These are phyloP conservation scores for Tetragonula clypearis DNA, from an alignment of 1,140 invertebrate species.

Conservation along the genomic window DNA sequence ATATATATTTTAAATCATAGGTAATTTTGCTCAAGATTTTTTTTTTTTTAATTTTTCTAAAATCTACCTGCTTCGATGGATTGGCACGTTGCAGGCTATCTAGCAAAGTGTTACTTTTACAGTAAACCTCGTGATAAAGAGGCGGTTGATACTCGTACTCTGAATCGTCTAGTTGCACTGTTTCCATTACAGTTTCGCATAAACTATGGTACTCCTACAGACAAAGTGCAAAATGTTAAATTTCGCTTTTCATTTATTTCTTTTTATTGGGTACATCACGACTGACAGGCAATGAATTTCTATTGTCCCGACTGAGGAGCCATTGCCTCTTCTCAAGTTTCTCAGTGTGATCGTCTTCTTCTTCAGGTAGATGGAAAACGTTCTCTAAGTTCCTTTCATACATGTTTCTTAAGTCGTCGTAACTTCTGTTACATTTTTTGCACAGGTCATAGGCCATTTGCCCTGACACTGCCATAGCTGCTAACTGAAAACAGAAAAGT, in stretches of 20 bases:
- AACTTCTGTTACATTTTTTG: conserved; percentile 55
- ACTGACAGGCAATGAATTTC: conserved; percentile 66
- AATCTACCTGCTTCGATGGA: conserved; percentile 65
- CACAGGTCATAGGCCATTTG: conserved; percentile 33
- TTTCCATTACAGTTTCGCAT: conserved; percentile 75
- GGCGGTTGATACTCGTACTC: conserved; percentile 79
- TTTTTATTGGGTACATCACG: neutral
- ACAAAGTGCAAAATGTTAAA: conserved; percentile 10
- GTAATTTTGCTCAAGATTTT: neutral
- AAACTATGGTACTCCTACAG: conserved; percentile 78
- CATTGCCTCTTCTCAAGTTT: conserved; percentile 3
- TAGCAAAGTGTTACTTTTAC: conserved; percentile 70
- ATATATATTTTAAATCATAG: neutral
- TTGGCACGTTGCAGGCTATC: conserved; percentile 15
- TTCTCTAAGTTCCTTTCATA: neutral
- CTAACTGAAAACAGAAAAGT: conserved; percentile 42
- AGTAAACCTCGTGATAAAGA: conserved; percentile 77
- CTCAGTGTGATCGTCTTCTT: conserved; percentile 52
- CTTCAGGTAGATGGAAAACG: conserved; percentile 56
- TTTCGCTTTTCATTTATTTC: neutral
- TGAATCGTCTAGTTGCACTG: conserved; percentile 72
- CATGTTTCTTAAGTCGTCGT: too few relatives aligned
- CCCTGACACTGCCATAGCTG: conserved; percentile 25
- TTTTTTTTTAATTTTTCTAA: neutral
- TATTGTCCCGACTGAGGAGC: conserved; percentile 50